Conservation (phyloP, 2,797 vertebrate species). For the Darevskia mixta region DNA sequence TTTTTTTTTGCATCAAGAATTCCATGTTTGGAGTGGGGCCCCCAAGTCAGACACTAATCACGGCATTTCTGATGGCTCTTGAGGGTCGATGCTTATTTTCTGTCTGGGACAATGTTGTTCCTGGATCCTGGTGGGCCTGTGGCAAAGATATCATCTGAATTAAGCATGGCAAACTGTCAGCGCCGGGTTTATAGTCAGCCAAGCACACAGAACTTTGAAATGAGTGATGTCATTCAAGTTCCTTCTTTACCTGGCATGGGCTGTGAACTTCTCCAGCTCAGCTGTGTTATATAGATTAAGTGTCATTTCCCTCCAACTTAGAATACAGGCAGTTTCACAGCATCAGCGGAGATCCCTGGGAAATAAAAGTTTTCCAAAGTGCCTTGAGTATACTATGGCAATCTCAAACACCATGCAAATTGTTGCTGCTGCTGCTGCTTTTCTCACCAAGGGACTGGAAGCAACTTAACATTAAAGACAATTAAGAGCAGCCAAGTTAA, state of each 20-base stretch:
- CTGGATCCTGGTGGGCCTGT: neutral
- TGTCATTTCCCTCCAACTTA: neutral
- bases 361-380: neutral
- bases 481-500: too few species aligned
- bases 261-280: neutral
- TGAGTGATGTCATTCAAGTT: neutral
- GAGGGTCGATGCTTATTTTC: constrained; percentile 8
- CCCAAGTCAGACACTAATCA: neutral
- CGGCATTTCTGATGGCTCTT: neutral
- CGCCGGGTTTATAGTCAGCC: neutral
- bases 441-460: too few species aligned
- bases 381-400: neutral
- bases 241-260: neutral
- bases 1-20: neutral
- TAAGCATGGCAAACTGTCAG: neutral
- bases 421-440: too few species aligned
- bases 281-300: neutral
- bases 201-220: neutral
- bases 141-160: constrained; percentile 5
- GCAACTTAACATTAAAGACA: too few species aligned
- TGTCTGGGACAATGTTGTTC: neutral
- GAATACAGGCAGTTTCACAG: too few species aligned
- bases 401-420: neutral
- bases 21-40: neutral
- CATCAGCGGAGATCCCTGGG: neutral